Base-by-base conservation (phyloP, 2,113 vertebrate species). In the Electrona antarctica region DNA sequence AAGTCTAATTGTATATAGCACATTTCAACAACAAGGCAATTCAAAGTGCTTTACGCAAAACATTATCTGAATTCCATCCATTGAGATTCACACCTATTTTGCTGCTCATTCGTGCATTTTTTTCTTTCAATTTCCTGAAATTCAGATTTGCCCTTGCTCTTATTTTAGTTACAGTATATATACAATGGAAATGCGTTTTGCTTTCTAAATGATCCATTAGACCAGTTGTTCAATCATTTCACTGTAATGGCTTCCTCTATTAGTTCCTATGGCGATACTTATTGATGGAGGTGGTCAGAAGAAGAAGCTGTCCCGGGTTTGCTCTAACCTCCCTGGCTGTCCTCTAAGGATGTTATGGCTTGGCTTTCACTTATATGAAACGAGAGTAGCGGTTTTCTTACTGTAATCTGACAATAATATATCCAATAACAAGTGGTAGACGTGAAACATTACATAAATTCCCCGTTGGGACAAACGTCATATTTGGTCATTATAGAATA, bases 241-340 rank as follows among this genome's bases (percentile, higher is more conserved):
- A 12, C 54, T 65, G 46, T 29, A 15, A 41, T 41, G 28, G 47
- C 14, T 46, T 59, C 33, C 1, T 49, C 7, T 28, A 10, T 57
- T 48, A 33, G 60, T 69, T 72, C 9, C 58, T 51, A 73, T 73
- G 69, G 60, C 51, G 50, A 78, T 59, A 52, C 50, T 41, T 64
- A 73, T 14, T 12, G 21, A 60, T 8, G 13, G 55, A 48, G 45
- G 56, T 65, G 69, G 21, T 50, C 60, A 60, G 7, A 61, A 15
- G n/a, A 15, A 15, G 9, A 46, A 21, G 4, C 13, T 41, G 41
- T 59, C 48, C 13, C 12, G 33, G 33, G 46, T 48, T 45, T 33
- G 67, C 51, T 52, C 4, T 52, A 12, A 52, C 51, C 51, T 54
- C n/a, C 51, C 3, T 12, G n/a, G 51, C 51, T 13, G 13, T 54